Base-by-base conservation (phyloP, 2,797 vertebrate genomes). In the Artibeus lituratus region DNA sequence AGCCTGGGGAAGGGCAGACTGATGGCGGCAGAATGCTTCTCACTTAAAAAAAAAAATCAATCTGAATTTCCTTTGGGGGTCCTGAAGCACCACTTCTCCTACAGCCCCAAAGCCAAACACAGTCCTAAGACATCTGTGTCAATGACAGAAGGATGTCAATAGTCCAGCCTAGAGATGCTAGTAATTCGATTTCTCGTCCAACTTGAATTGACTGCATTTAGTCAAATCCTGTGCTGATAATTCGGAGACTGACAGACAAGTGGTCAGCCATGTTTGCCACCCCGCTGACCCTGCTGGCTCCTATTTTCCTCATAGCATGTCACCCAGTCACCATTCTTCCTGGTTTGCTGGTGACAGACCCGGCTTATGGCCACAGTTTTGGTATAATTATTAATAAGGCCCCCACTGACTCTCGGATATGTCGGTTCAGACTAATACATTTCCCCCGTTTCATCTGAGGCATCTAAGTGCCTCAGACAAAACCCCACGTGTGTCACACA, bases 341-440 rank as follows among this genome's bases (percentile, higher is more conserved):
- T 35, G n/a, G 22, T 69, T 35, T 84, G 21, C n/a, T 18, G 14
- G 12, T 37, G 7, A 51, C 11, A 86, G 24, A 26, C 35, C 26
- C 24, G 82, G 70, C 35, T 78, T 14, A 37, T 24, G 22, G 70
- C 3, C 78, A 90, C 16, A 22, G 14, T 90, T 37, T 59, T 65
- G 53, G 44, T 57, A 29, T 37, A 74, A 88, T 57, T 91, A 51
- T 67, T 90, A 90, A 37, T 10, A 78, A 90, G 42, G 22, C 9
- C 5, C 18, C 21, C 2, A 14, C 80, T 94, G 42, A 65, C 14
- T 82, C 42, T 82, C 11, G 53, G 42, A 94, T 53, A n/a, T 42
- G 3, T 70, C 44, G 26, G 44, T 32, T 57, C 81, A 49, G 73
- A 80, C 59, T 53, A 35, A 62, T 59, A 44, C 76, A 85, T 78